Evolutionary conservation across 2,797 vertebrate species (phyloP).

Genomic region (Etheostoma nigrum): DNA sequence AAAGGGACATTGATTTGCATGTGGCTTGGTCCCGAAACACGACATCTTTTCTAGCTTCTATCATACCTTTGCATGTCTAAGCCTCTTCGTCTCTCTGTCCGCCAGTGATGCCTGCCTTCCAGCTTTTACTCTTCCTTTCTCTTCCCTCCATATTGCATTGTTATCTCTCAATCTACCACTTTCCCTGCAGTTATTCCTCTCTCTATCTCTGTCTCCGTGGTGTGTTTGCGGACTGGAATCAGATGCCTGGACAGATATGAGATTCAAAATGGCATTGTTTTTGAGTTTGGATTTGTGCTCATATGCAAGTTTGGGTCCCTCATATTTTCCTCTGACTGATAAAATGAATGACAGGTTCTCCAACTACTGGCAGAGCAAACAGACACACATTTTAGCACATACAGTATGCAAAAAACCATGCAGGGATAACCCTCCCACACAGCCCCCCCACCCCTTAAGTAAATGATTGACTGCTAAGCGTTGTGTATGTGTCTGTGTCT

Average conservation of each 20-base stretch:
- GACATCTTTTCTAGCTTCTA: slow-evolving; percentile 39
- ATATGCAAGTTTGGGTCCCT: slow-evolving; percentile 18
- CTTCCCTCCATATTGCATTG: slow-evolving; percentile 14
- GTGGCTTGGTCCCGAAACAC: slow-evolving; percentile 40
- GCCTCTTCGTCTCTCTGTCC: slow-evolving; percentile 39
- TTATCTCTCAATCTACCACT: slow-evolving; percentile 14
- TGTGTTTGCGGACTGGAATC: slow-evolving; percentile 37
- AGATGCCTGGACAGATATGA: slow-evolving; percentile 14
- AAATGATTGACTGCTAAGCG: slow-evolving; percentile 68
- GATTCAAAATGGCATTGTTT: slow-evolving; percentile 35
- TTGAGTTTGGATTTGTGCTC: slow-evolving; percentile 2
- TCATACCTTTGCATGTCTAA: slow-evolving; percentile 56
- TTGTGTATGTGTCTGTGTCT: slow-evolving; percentile 44
- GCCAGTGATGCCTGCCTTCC: slow-evolving; percentile 17
- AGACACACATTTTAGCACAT: slow-evolving; percentile 32
- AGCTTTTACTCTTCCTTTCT: slow-evolving; percentile 47
- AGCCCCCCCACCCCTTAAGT: slow-evolving; percentile 9
- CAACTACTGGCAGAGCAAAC: slow-evolving; percentile 15
- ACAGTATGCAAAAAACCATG: slow-evolving; percentile 43
- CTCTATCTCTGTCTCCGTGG: slow-evolving; percentile 1
- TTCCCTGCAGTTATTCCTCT: slow-evolving; percentile 31
- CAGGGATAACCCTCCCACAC: slow-evolving; percentile 39
- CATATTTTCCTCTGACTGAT: slow-evolving; percentile 28
- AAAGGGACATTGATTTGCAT: slow-evolving; percentile 45
- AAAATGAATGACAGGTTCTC: slow-evolving; percentile 44